Conservation (phyloP, 2,888 invertebrate genomes). For the Geophilus truncorum region DNA sequence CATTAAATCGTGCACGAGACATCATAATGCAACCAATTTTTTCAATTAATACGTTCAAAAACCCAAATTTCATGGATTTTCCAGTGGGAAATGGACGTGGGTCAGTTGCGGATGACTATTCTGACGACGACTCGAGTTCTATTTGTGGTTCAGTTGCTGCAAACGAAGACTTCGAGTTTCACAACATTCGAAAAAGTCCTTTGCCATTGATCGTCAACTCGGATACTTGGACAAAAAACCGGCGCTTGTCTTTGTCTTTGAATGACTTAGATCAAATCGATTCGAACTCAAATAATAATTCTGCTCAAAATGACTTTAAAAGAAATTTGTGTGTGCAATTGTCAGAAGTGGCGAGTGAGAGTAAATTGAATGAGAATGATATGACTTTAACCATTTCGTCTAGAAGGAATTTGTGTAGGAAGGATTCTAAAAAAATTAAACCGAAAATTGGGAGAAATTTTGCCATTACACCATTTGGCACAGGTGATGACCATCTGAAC, state of each 20-base stretch:
- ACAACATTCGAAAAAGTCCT: background rate
- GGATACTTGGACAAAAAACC: background rate
- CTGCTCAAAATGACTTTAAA: background rate
- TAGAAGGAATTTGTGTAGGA: background rate
- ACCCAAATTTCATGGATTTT: background rate
- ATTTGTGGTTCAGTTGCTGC: background rate
- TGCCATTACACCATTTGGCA: background rate
- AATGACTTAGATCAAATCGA: conserved; percentile 12
- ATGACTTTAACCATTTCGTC: background rate
- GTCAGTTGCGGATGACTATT: background rate
- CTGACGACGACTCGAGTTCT: background rate
- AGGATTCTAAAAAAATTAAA: background rate
- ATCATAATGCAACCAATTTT: background rate
- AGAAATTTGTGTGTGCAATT: background rate
- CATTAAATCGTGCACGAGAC: background rate
- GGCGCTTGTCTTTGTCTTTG: background rate
- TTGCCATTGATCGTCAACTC: background rate
- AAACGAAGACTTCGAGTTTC: background rate
- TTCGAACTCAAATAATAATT: background rate
- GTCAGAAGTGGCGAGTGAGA: background rate
- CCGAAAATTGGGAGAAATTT: background rate
- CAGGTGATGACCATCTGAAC: background rate
- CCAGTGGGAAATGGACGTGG: background rate
- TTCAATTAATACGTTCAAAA: background rate
- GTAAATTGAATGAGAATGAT: background rate